phyloP scores from a whole-genome alignment of 2,888 invertebrate species.

The Pedicia rivosa region DNA sequence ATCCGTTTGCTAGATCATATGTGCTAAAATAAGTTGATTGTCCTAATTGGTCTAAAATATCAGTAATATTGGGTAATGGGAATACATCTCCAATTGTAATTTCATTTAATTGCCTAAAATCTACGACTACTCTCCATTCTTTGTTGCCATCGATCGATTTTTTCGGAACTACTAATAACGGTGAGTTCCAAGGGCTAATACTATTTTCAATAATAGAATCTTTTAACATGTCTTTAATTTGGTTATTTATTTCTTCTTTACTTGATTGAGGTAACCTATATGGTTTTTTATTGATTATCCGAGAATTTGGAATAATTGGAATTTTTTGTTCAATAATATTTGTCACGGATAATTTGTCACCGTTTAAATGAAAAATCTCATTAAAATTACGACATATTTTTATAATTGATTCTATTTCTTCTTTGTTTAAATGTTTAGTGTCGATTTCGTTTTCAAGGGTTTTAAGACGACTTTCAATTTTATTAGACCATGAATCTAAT shows the following conservation, averaged over 20 bases:
- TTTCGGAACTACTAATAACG: slow-evolving; percentile 6
- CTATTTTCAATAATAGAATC: slow-evolving; percentile 3
- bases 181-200: slow-evolving; percentile 6
- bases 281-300: no score
- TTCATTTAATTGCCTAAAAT: no score
- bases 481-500: no score
- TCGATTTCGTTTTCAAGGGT: not conserved
- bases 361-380: not conserved
- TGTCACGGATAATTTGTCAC: not conserved
- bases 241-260: slow-evolving; percentile 6
- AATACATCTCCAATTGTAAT: slow-evolving; percentile 5
- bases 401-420: not conserved
- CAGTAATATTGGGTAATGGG: slow-evolving; percentile 4
- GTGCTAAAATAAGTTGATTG: slow-evolving; percentile 5
- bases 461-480: not conserved
- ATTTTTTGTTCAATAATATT: not conserved
- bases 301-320: not conserved
- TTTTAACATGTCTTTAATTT: slow-evolving; percentile 6
- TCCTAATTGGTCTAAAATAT: slow-evolving; percentile 6
- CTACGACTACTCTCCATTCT: slow-evolving; percentile 6
- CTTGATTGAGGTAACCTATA: not conserved
- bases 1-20: slow-evolving; percentile 4
- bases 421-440: not conserved
- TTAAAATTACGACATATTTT: not conserved
- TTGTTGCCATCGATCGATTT: not conserved